Conservation (phyloP, 2,888 invertebrate genomes). For the Eulithis testata region DNA sequence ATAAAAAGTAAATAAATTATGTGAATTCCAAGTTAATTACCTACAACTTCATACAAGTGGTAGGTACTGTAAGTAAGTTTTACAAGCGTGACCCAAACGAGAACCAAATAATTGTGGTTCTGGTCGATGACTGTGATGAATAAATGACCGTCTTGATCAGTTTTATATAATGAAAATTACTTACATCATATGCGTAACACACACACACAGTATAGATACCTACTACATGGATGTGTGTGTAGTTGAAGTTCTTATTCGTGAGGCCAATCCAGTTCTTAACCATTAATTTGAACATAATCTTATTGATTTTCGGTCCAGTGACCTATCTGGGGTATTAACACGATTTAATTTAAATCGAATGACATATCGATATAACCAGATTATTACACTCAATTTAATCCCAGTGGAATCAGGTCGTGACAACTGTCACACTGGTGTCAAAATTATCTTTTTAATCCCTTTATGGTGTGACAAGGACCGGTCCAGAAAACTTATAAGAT, state of each 20-base stretch:
- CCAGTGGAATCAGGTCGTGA: conserved; percentile 60
- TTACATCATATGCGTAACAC: too few species aligned
- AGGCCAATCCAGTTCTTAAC: conserved; percentile 10
- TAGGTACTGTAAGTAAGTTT: too few species aligned
- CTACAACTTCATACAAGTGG: too few species aligned
- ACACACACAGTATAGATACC: too few species aligned
- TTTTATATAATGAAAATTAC: too few species aligned
- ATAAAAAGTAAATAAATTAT: conserved; percentile 18
- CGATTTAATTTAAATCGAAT: conserved; percentile 36
- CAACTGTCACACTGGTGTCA: conserved; percentile 69
- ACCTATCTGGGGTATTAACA: conserved; percentile 32
- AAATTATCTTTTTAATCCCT: conserved; percentile 47
- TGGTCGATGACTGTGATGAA: too few species aligned
- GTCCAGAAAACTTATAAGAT: conserved; percentile 18
- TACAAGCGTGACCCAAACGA: too few species aligned
- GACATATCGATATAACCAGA: conserved; percentile 69
- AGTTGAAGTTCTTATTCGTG: neutral
- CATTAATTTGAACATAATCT: conserved; percentile 22
- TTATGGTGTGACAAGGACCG: conserved; percentile 24
- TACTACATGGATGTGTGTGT: neutral
- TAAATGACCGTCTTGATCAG: too few species aligned
- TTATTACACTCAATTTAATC: conserved; percentile 76
- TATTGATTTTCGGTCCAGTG: conserved; percentile 23
- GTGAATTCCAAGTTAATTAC: conserved; percentile 4
- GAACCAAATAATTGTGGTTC: too few species aligned